These are phyloP conservation scores for Scolopax mira DNA, from an alignment of 2,113 vertebrate species.

Conservation along the genomic window DNA sequence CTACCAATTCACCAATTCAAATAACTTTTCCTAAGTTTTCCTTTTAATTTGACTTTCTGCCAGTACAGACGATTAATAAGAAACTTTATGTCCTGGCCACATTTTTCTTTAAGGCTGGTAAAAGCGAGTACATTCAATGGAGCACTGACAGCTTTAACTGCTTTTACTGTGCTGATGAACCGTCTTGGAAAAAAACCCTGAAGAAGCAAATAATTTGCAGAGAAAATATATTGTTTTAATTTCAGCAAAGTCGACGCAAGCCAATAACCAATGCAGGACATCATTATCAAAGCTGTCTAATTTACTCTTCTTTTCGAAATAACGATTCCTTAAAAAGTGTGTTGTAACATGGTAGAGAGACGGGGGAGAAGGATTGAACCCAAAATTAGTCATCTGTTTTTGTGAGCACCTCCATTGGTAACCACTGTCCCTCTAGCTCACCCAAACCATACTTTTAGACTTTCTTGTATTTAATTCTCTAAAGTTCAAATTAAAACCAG, in stretches of 20 bases:
- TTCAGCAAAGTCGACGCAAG: neutral
- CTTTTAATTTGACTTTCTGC: neutral
- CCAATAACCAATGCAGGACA: neutral
- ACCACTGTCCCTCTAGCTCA: neutral
- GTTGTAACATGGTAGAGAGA: neutral
- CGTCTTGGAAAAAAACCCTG: neutral
- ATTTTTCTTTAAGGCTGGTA: neutral
- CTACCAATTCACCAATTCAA: neutral
- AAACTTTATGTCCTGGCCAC: neutral
- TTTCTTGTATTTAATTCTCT: neutral
- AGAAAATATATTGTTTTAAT: slow-evolving; percentile 17
- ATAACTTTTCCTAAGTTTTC: neutral
- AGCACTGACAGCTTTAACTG: slow-evolving; percentile 4
- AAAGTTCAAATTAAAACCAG: neutral
- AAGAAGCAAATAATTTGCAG: slow-evolving; percentile 16
- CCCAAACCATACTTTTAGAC: neutral
- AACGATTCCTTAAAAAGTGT: neutral
- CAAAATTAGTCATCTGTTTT: neutral
- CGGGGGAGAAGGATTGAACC: neutral
- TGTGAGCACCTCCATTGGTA: neutral
- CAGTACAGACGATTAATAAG: neutral
- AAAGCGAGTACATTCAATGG: neutral
- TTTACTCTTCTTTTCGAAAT: neutral
- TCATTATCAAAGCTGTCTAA: neutral
- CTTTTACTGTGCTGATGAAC: neutral